Conservation (phyloP, 2,797 vertebrate genomes). For the Xerus rutilus region DNA sequence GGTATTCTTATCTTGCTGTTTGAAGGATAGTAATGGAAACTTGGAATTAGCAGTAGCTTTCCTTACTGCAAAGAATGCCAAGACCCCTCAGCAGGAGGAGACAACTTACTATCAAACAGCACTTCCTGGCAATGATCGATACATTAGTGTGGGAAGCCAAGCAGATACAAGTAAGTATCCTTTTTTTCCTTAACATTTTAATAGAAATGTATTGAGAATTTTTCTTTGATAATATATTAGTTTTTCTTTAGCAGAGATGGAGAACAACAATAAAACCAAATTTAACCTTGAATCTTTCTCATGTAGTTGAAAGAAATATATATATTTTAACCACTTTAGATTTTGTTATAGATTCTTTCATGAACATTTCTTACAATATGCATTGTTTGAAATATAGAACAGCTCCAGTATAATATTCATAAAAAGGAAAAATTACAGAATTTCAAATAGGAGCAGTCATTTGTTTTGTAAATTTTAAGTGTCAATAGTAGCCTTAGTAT, state of each 20-base stretch:
- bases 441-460: background rate
- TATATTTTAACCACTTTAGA: background rate
- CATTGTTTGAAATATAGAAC: constrained; percentile 25
- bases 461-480: constrained; percentile 30
- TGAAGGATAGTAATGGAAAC: constrained; percentile 98
- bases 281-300: constrained; percentile 33
- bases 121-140: constrained; percentile 96
- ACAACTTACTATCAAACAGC: constrained; percentile 97
- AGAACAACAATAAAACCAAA: background rate
- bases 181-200: constrained; percentile 59
- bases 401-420: background rate
- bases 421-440: constrained; percentile 13
- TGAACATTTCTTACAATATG: background rate
- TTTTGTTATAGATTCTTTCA: background rate
- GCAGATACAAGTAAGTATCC: constrained; percentile 95
- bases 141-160: constrained; percentile 99
- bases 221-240: background rate
- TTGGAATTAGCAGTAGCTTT: constrained; percentile 97
- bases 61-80: constrained; percentile 97
- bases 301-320: background rate
- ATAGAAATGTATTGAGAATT: background rate
- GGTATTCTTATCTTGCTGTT: constrained; percentile 69
- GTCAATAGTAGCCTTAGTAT: background rate
- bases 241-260: constrained; percentile 50
- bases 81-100: constrained; percentile 96